These are phyloP conservation scores for Trinorchestia longiramus DNA, from an alignment of 1,140 invertebrate species.

Conservation along the genomic window DNA sequence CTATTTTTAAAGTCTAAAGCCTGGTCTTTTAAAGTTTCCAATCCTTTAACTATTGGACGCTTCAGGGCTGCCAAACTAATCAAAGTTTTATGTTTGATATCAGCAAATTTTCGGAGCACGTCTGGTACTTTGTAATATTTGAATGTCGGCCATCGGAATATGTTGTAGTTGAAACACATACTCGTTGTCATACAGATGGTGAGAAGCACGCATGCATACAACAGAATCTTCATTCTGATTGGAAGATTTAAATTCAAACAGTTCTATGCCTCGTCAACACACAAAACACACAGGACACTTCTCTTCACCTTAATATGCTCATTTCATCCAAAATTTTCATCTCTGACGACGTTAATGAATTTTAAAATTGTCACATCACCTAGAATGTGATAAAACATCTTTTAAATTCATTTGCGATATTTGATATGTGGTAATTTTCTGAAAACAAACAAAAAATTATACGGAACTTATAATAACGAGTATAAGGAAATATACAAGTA, in stretches of 20 bases:
- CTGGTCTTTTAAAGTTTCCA: neutral
- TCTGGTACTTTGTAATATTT: neutral
- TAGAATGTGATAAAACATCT: no score
- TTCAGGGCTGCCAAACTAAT: neutral
- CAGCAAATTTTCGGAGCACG: neutral
- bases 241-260: neutral
- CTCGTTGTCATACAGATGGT: neutral
- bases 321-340: neutral
- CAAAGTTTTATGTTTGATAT: neutral
- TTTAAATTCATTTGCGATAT: no score
- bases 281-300: neutral
- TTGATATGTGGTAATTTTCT: no score
- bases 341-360: neutral
- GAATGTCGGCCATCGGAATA: slow-evolving; percentile 6
- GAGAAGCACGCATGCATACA: neutral
- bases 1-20: neutral
- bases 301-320: neutral
- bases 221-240: neutral
- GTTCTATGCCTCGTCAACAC: neutral
- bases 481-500: no score
- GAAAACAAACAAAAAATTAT: no score
- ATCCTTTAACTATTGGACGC: neutral
- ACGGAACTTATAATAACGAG: no score
- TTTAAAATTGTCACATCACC: neutral
- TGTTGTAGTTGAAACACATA: neutral